Evolutionary conservation across 2,888 invertebrate species (phyloP), one percentile per base, ranked within the genome.

Genomic region (Chrysolina oricalcia): DNA sequence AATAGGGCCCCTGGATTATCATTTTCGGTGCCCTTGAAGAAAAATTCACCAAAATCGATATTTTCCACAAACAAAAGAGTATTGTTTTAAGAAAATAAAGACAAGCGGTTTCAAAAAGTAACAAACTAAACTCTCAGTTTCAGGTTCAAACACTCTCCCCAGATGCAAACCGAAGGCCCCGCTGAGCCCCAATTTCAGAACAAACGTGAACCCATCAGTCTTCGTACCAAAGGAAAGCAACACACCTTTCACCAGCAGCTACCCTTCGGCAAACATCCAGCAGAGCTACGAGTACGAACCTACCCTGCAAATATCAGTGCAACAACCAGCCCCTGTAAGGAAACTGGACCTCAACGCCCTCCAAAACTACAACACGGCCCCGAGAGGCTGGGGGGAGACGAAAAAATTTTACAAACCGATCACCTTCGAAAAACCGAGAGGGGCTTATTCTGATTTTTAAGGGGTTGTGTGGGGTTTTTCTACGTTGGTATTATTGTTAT

Each of bases 341-440:
- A 85, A 83, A 73, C 74, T 87, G 56, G 85, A 86, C 74, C 85
- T 82, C 70, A 83, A 81, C 73, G 82, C 80, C 59, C 73, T 87
- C 17, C 83, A 90, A 84, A 95, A 95, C 84, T 96, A 95, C 88
- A 96, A 96, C 83, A 95, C 94, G 0, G 95, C 95, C 43, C 94
- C 96, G 5, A 91, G 96, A 43, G 96, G 96, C 0, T 96, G 96
- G 95, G 92, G 93, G 8, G 92, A 93, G 81, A 91, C 91, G 82
- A 91, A 91, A 81, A 91, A 92, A 65, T 92, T 92, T 80, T 95
- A 95, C 89, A 90, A 93, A 74, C 95, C 95, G 0, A 91, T 95
- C 56, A 92, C 93, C 78, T 94, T 95, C 89, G 92, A 92, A 86
- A 91, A 87, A 46, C 79, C 82, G 8, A 76, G 75, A 46, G 78